Evolutionary conservation across 2,888 invertebrate species (phyloP), one percentile per base, ranked within the genome.

Genomic region (Xestobium rufovillosum): DNA sequence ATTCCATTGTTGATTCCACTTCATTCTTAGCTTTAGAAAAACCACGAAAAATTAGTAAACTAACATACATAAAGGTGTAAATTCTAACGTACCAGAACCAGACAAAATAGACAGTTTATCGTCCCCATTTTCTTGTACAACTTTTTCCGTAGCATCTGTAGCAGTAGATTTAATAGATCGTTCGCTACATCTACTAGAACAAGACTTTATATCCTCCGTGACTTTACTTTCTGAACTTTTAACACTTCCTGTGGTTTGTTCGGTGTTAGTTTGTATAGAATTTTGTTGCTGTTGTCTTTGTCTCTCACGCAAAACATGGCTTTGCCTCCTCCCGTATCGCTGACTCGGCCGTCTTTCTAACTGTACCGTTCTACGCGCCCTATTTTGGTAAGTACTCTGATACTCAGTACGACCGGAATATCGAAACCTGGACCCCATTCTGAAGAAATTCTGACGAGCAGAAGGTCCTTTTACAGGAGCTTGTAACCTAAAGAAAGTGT

Each of bases 351-450:
- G 76, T 41, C 98, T 75, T 67, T 98, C 97, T 64, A 98, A 92
- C 61, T 94, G 91, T 3, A 95, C 95, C 1, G 91, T 92, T 35
- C 95, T 76, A 28, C 95, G 73, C 1, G 92, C 90, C 44, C 88
- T 76, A 66, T 86, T 91, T 57, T 86, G 80, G 57, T 89, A 88
- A 4, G 94, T 89, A 14, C 92, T 89, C 70, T 98, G 97, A 64
- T 94, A 97, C 68, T 98, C 98, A 1, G 98, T 98, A 61, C 94
- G 83, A 0, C 98, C 66, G 3, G 66, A 66, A 46, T 86, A 87
- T 61, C 92, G 82, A 66, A 98, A 98, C 37, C 97, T 76, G 9
- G 97, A 97, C 35, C 97, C 97, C 91, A 98, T 94, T 44, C 98
- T 76, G 69, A 98, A 94, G 72, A 98, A 96, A 69, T 91, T 94